These are phyloP conservation scores for Scelioninae gen. 1 DNA, from an alignment of 2,888 invertebrate genomes.

Conservation along the genomic window DNA sequence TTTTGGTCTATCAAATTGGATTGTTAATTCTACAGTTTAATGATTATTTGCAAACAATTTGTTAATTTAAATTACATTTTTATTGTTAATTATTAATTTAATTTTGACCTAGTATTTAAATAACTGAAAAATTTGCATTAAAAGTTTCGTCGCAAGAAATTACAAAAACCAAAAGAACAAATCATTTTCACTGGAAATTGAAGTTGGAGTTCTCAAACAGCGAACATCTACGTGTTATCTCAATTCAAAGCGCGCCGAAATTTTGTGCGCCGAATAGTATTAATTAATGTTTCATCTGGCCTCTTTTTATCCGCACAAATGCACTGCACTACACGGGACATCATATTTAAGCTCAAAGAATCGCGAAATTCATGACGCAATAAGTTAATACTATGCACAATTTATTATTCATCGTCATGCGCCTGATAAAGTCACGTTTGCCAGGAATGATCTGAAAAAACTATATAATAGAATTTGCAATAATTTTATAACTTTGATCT, in stretches of 20 bases:
- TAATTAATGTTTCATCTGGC: conserved; percentile 25
- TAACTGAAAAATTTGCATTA: too few species aligned
- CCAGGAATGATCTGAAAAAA: conserved; percentile 34
- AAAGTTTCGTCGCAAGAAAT: background rate
- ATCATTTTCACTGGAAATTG: too few species aligned
- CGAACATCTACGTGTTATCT: conserved; percentile 8
- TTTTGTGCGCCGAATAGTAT: background rate
- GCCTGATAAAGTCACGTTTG: conserved; percentile 47
- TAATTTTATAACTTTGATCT: background rate
- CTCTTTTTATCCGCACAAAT: conserved; percentile 10
- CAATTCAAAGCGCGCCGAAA: conserved; percentile 23
- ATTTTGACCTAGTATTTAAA: too few species aligned
- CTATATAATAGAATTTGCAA: conserved; percentile 27
- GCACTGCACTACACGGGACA: conserved; percentile 18
- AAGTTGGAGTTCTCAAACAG: too few species aligned
- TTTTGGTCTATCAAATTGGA: too few species aligned
- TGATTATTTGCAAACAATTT: too few species aligned
- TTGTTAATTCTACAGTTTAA: too few species aligned
- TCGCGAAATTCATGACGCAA: conserved; percentile 59
- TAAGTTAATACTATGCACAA: conserved; percentile 44
- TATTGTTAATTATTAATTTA: too few species aligned
- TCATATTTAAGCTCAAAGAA: conserved; percentile 36
- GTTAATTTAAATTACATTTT: too few species aligned
- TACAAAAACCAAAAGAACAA: background rate
- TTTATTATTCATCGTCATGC: conserved; percentile 54